These are phyloP conservation scores for Catamblyrhynchus diadema DNA, from an alignment of 2,797 vertebrate genomes.

Conservation along the genomic window DNA sequence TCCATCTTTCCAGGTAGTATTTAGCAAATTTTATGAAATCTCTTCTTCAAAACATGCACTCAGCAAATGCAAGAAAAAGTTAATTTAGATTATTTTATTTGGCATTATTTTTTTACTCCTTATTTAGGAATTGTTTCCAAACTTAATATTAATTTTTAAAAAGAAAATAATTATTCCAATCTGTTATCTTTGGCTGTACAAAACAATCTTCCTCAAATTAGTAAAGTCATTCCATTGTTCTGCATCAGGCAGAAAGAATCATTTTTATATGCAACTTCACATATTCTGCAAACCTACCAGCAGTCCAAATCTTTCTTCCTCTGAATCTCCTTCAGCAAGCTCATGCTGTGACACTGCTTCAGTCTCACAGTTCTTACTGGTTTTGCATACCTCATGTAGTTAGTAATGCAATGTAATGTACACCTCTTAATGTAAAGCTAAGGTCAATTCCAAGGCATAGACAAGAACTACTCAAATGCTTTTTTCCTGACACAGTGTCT, in stretches of 20 bases:
- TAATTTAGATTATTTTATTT: background rate
- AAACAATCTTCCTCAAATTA: background rate
- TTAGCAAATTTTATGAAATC: background rate
- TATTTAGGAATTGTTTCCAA: background rate
- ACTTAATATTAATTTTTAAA: background rate
- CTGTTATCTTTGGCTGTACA: background rate
- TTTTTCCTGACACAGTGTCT: background rate
- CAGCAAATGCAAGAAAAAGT: background rate
- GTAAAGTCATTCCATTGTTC: background rate
- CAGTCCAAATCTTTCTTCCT: background rate
- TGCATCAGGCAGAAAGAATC: background rate
- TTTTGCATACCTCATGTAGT: background rate
- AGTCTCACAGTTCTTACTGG: background rate
- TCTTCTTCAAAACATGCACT: background rate
- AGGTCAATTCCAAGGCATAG: background rate
- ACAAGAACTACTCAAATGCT: background rate
- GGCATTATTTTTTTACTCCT: background rate
- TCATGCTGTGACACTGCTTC: background rate
- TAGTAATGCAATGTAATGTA: background rate
- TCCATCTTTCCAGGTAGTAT: background rate
- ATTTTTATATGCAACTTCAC: background rate
- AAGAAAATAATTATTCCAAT: background rate
- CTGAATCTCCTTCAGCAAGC: background rate
- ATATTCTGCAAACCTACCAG: background rate
- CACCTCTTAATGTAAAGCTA: background rate